Conservation (phyloP, 2,113 vertebrate genomes). For the Synchiropus splendidus region DNA sequence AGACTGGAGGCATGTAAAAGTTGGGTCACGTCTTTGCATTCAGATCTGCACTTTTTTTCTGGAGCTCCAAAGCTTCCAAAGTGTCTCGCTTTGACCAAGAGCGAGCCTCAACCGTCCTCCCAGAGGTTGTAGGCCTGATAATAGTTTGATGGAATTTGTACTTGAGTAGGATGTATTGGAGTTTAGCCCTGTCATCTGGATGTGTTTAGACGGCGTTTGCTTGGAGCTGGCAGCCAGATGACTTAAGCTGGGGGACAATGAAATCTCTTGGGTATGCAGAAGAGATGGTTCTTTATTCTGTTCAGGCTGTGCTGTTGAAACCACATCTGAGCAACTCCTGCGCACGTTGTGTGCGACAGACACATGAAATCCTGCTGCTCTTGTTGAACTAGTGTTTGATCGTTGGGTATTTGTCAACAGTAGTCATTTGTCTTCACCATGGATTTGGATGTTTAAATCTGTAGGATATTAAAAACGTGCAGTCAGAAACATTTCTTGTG, state of each 20-base stretch:
- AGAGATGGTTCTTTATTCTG: constrained; percentile 33
- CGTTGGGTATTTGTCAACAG: constrained; percentile 23
- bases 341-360: constrained; percentile 14
- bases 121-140: constrained; percentile 22
- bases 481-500: too few relatives aligned
- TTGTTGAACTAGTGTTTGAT: constrained; percentile 7
- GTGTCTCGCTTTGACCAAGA: constrained; percentile 1
- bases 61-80: too few relatives aligned
- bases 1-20: too few relatives aligned
- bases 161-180: constrained; percentile 15
- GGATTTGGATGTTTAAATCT: too few relatives aligned
- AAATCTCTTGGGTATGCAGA: constrained; percentile 37
- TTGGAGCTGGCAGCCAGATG: constrained; percentile 52
- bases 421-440: constrained; percentile 15
- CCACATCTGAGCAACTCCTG: constrained; percentile 42
- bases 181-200: constrained; percentile 43
- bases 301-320: constrained; percentile 28
- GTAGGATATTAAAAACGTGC: too few relatives aligned
- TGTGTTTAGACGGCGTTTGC: constrained; percentile 39
- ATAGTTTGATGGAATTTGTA: constrained; percentile 16
- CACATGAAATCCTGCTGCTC: not conserved
- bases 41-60: too few relatives aligned
- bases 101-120: constrained; percentile 5
- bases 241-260: constrained; percentile 37
- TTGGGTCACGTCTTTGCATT: too few relatives aligned